Evolutionary conservation across 2,797 vertebrate genomes (phyloP).

Genomic region (Lagocephalus sceleratus): DNA sequence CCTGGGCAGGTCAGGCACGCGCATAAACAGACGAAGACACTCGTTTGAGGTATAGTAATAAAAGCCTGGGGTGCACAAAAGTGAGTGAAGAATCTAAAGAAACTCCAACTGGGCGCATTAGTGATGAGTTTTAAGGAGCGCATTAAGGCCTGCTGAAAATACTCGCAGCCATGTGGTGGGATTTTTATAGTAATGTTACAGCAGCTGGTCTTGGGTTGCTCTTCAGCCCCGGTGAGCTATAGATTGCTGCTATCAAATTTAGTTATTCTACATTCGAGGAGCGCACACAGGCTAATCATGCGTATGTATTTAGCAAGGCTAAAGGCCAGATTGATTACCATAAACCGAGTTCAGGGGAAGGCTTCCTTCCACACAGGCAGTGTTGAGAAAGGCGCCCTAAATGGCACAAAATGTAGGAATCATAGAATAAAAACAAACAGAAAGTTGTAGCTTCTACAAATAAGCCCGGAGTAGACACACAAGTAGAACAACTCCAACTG

Average conservation of each 20-base stretch:
- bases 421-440: background rate
- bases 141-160: slow-evolving; percentile 37
- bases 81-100: slow-evolving; percentile 9
- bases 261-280: slow-evolving; percentile 33
- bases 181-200: slow-evolving; percentile 50
- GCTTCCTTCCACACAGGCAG: too few species aligned
- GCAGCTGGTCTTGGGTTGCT: slow-evolving; percentile 46
- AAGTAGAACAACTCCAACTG: slow-evolving; percentile 27
- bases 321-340: slow-evolving; percentile 44
- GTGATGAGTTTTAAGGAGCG: slow-evolving; percentile 29
- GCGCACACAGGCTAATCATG: slow-evolving; percentile 35
- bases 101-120: slow-evolving; percentile 7
- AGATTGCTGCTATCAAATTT: slow-evolving; percentile 44
- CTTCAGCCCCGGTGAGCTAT: slow-evolving; percentile 31
- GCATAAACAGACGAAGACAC: slow-evolving; percentile 15
- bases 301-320: slow-evolving; percentile 36
- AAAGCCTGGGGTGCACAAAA: slow-evolving; percentile 13
- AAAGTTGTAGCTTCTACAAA: background rate
- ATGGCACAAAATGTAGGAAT: slow-evolving; percentile 1
- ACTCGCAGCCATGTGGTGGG: slow-evolving; percentile 27
- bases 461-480: background rate
- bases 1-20: slow-evolving; percentile 29
- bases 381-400: background rate
- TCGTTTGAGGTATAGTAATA: slow-evolving; percentile 18
- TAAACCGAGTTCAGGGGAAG: slow-evolving; percentile 11